Base-by-base conservation (phyloP, 2,797 vertebrate species). In the Onychomys arenicola region DNA sequence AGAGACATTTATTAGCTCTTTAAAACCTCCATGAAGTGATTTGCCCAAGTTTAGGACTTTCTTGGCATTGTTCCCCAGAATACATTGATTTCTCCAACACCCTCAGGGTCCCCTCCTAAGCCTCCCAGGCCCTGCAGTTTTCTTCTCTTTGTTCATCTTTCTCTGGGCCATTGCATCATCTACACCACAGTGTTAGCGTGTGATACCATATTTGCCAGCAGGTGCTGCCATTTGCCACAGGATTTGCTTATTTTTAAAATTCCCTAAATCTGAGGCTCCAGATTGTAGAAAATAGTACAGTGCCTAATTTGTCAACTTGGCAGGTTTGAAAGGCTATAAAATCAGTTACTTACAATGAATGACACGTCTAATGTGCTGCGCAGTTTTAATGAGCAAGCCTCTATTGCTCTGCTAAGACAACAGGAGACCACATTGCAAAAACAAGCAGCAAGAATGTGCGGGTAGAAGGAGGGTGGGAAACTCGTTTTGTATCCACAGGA, bases 151-250 rank as follows among this genome's bases (percentile, higher is more conserved):
- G 71, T 63, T 91, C 73, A 29, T 92, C 77, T 83, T 75, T 89
- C 92, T 78, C 86, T 80, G 78, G 57, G 86, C 76, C 92, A 94
- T 96, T 93, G 49, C 90, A 32, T n/a, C 37, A 37, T 91, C 95
- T 94, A 46, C 80, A 88, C 40, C 43, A 34, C 13, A 49, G 75
- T 92, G 40, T 91, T 82, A 93, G 96, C 89, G 61, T 96, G 97
- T 98, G 94, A 97, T 97, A 96, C 91, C 95, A 90, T 94, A 95
- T 90, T 96, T 98, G 96, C 97, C 97, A 98, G 97, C 97, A 98
- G 97, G 95, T 96, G 97, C 93, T 97, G 97, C 97, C 97, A 95
- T 98, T 98, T 96, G 97, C 97, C 96, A 96, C 61, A 84, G 94
- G 94, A 98, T 98, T 96, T 96, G 92, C 89, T 89, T 76, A 82